Evolutionary conservation across 2,888 invertebrate species (phyloP).

Genomic region (Leucophenga montana): DNA sequence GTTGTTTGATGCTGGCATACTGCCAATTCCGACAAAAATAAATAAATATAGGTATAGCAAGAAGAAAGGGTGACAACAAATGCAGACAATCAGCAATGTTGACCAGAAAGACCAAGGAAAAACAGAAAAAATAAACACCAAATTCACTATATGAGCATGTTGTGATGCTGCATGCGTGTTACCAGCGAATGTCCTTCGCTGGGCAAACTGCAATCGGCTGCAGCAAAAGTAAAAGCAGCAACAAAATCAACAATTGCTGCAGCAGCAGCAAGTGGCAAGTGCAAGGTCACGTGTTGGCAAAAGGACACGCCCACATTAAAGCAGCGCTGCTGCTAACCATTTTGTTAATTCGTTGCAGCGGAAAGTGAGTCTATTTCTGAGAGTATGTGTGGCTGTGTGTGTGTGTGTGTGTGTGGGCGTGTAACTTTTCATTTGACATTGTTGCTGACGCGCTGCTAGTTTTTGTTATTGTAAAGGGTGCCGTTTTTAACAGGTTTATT

Average conservation of each 20-base stretch:
- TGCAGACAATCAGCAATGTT: conserved; percentile 4
- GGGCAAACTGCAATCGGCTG: too few species aligned
- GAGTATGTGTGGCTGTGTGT: not conserved
- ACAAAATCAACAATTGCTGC: not conserved
- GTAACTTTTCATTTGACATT: conserved; percentile 10
- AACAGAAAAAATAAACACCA: not conserved
- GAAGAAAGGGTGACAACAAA: not conserved
- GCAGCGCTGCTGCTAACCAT: not conserved
- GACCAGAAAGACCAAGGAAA: not conserved
- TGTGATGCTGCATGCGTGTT: not conserved
- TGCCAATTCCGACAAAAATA: conserved; percentile 1
- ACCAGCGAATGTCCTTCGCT: not conserved
- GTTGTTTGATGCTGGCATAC: not conserved
- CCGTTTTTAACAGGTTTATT: too few species aligned
- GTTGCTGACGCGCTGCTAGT: conserved; percentile 1
- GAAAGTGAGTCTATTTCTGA: not conserved
- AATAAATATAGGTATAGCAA: not conserved
- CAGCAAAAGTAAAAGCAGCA: not conserved
- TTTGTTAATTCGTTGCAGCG: too few species aligned
- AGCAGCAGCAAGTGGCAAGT: conserved; percentile 20
- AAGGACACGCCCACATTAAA: conserved; percentile 12
- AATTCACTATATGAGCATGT: not conserved
- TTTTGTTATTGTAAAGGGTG: not conserved
- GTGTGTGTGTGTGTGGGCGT: not conserved
- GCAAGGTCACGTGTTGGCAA: conserved; percentile 5